Evolutionary conservation across 2,113 vertebrate genomes (phyloP).

Genomic region (Hyaena hyaena): DNA sequence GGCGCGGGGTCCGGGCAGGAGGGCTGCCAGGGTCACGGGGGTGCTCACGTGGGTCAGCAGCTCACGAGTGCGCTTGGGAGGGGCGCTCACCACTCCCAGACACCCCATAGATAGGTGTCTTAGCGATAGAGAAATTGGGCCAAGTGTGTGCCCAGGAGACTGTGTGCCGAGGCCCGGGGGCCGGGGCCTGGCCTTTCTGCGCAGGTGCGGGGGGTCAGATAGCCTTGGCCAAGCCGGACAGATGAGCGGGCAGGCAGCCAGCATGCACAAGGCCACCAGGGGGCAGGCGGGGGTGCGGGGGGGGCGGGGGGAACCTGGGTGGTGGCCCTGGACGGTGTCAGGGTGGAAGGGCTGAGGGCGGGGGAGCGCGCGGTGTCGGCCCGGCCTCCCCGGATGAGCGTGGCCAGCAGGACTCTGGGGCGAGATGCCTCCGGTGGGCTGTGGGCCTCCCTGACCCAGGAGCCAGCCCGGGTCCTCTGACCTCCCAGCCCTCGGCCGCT

Average conservation of each 20-base stretch:
- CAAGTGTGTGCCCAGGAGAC: neutral
- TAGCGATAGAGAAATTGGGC: fast-evolving
- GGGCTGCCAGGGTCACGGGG: neutral
- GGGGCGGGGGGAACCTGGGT: fast-evolving
- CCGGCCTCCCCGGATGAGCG: neutral
- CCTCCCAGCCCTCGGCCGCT: fast-evolving
- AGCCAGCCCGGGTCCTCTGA: neutral
- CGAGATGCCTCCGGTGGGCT: neutral
- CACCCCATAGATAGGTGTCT: neutral
- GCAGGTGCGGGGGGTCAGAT: neutral
- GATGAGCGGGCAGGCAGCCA: neutral
- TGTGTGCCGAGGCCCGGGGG: neutral
- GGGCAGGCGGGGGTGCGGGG: neutral
- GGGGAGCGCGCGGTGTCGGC: neutral
- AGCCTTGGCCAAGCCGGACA: neutral
- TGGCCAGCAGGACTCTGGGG: neutral
- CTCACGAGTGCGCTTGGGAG: neutral
- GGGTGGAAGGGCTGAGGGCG: fast-evolving
- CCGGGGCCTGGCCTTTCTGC: neutral
- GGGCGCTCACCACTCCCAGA: fast-evolving
- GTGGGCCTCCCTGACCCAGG: neutral
- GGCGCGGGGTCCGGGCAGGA: neutral
- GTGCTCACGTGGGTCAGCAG: neutral
- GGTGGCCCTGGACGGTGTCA: too few species aligned
- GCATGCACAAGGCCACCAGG: fast-evolving